phyloP scores from a whole-genome alignment of 2,888 invertebrate genomes.

The Drosophila pullipes region DNA sequence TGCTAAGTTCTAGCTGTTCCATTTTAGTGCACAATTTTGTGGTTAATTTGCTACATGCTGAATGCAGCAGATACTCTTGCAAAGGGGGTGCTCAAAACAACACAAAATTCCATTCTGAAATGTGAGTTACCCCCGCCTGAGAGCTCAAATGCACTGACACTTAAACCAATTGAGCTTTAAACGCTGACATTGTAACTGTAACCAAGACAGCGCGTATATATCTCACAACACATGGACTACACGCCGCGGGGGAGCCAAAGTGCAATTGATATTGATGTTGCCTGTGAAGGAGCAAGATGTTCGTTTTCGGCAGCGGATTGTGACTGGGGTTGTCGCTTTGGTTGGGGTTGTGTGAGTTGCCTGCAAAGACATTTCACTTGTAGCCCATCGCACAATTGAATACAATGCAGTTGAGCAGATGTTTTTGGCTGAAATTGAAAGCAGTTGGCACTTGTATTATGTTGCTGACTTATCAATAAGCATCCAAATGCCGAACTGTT shows the following conservation, averaged over 20 bases:
- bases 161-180: slow-evolving; percentile 78
- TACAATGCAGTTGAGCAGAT: slow-evolving; percentile 34
- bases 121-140: slow-evolving; percentile 23
- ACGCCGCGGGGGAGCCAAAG: slow-evolving; percentile 34
- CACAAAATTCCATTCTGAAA: slow-evolving; percentile 13
- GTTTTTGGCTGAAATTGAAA: slow-evolving; percentile 39
- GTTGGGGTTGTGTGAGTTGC: slow-evolving; percentile 7
- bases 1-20: slow-evolving; percentile 30
- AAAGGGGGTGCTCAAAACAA: slow-evolving; percentile 10
- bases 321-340: neutral
- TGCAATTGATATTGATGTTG: slow-evolving; percentile 65
- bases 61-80: slow-evolving; percentile 21
- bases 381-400: slow-evolving; percentile 57
- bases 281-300: slow-evolving; percentile 5
- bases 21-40: slow-evolving; percentile 43
- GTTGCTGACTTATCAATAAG: slow-evolving; percentile 59
- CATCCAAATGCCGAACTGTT: slow-evolving; percentile 63
- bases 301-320: neutral
- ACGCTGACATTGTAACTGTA: slow-evolving; percentile 56
- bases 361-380: slow-evolving; percentile 58
- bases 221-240: neutral
- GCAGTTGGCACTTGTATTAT: slow-evolving; percentile 48
- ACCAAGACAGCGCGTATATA: slow-evolving; percentile 24
- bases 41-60: slow-evolving; percentile 50
- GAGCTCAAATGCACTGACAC: slow-evolving; percentile 60